Evolutionary conservation across 1,140 invertebrate genomes (phyloP).

Genomic region (Lucilia sericata): DNA sequence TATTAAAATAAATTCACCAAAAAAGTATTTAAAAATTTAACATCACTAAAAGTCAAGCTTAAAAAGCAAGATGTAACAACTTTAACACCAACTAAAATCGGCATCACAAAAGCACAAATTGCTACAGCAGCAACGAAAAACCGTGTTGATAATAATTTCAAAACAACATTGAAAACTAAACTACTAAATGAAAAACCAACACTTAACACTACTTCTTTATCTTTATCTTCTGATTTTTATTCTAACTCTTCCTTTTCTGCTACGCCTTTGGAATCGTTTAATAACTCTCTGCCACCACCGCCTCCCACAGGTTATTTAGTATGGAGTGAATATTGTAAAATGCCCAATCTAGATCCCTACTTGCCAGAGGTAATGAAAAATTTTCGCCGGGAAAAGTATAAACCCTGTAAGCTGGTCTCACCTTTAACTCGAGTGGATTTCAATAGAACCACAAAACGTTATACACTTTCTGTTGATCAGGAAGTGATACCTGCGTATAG

Average conservation of each 20-base stretch:
- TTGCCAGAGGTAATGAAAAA: conserved; percentile 75
- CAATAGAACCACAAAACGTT: conserved; percentile 54
- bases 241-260: conserved; percentile 20
- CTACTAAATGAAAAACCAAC: background rate
- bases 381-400: conserved; percentile 72
- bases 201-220: background rate
- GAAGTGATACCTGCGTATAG: conserved; percentile 58
- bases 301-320: conserved; percentile 72
- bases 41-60: conserved; percentile 28
- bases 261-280: background rate
- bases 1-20: background rate
- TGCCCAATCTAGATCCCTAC: conserved; percentile 77
- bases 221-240: background rate
- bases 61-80: conserved; percentile 17
- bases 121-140: background rate
- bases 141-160: background rate
- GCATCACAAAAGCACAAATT: background rate
- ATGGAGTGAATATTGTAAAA: conserved; percentile 77
- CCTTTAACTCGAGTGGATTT: conserved; percentile 69
- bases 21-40: conserved; percentile 33
- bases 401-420: conserved; percentile 70
- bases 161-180: background rate
- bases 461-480: conserved; percentile 58
- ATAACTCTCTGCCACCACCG: background rate
- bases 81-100: background rate